Conservation (phyloP, 2,113 vertebrate genomes). For the Odocoileus hemionus region DNA sequence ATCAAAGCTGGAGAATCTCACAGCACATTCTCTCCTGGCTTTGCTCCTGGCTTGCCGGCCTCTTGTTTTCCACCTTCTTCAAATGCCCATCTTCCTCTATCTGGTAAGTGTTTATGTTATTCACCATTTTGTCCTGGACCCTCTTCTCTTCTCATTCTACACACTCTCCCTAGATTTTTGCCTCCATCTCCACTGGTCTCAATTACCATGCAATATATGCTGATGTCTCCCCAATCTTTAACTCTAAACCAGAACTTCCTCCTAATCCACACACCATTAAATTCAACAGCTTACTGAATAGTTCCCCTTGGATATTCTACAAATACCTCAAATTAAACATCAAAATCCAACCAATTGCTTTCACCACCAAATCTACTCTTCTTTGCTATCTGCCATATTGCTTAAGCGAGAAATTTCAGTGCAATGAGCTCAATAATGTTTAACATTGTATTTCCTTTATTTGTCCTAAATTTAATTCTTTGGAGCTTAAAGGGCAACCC, state of each 20-base stretch:
- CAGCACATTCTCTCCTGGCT: not conserved
- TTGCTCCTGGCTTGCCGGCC: not conserved
- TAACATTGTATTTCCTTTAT: not conserved
- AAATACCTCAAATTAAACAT: not conserved
- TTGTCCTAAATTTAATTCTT: conserved; percentile 5
- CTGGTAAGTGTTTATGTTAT: not conserved
- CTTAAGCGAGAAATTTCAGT: not conserved
- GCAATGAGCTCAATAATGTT: not conserved
- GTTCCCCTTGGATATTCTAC: not conserved
- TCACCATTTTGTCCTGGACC: not conserved
- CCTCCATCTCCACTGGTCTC: not conserved
- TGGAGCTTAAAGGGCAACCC: not conserved
- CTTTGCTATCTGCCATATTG: not conserved
- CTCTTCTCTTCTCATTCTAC: not conserved
- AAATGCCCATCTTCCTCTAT: not conserved
- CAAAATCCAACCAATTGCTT: not conserved
- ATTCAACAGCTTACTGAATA: not conserved
- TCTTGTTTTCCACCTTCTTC: not conserved
- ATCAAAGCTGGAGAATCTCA: not conserved
- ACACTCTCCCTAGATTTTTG: not conserved
- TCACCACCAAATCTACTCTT: not conserved
- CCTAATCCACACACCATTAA: not conserved
- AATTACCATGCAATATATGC: not conserved
- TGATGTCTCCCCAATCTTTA: conserved; percentile 12
- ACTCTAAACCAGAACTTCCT: conserved; percentile 10